Evolutionary conservation across 2,113 vertebrate genomes (phyloP), one percentile per base, ranked within the genome.

Genomic region (Corythornis madagascariensis): DNA sequence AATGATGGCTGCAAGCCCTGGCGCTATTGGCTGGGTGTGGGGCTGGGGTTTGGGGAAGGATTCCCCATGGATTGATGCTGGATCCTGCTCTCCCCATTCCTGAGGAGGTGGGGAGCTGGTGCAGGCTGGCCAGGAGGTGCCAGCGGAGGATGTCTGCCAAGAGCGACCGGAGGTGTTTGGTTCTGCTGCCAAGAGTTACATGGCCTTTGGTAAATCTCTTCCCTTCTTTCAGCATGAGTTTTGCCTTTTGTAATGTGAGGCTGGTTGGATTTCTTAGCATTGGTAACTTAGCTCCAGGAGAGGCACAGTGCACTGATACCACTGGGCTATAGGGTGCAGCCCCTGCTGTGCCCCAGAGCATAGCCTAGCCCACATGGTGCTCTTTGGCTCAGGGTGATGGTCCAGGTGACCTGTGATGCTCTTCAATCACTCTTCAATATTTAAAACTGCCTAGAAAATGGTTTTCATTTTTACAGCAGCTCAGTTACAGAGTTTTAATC

Each of bases 401-500:
- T 6, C 75, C 22, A 0, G 17, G 10, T 13, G 17, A 24, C 9
- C 77, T 28, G 73, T 6, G 67, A 2, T 10, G 25, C 40, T 24
- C 28, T 74, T 42, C 24, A 25, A 25, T 38, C 59, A 26, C 59
- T 25, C 33, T 38, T 38, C 60, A 40, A 12, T 98, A 98, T 98
- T 96, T 95, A 97, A 96, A 98, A 98, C 97, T 61, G 97, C 97
- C 97, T 97, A 96, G 95, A 97, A 89, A 90, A 19, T 13, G 4
- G 17, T 20, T 25, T 70, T 53, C 28, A 20, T 24, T 16, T 47
- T 70, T 17, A 94, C 95, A 97, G 97, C 97, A 98, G 96, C 92
- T 97, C 40, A 93, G 92, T 78, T 95, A 94, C 64, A 94, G 94
- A 95, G 84, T 92, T 95, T 61, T 76, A 42, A 74, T 90, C 97